Conservation (phyloP, 2,797 vertebrate species). For the Peromyscus eremicus region DNA sequence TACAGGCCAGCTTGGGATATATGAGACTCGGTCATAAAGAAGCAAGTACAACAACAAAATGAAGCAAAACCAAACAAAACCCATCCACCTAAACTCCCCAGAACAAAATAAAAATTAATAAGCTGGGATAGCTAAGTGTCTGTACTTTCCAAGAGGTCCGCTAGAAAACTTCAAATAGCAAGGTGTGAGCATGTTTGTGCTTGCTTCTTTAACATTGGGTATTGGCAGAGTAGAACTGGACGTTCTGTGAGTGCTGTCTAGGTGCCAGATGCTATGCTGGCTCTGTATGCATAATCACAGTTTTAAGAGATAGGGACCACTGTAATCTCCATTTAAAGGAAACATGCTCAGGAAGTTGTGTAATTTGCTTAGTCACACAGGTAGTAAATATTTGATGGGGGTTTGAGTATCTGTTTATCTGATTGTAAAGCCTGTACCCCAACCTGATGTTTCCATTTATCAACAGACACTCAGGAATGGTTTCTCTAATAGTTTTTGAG, state of each 20-base stretch:
- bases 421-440: slow-evolving; percentile 45
- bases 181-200: neutral
- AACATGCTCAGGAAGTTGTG: slow-evolving; percentile 54
- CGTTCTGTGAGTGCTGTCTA: slow-evolving; percentile 52
- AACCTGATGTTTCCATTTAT: slow-evolving; percentile 61
- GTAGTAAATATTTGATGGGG: neutral
- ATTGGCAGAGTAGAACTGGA: neutral
- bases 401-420: slow-evolving; percentile 68
- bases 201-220: slow-evolving; percentile 37
- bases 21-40: neutral
- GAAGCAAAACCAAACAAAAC: neutral
- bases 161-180: slow-evolving; percentile 26
- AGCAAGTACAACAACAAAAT: neutral
- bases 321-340: slow-evolving; percentile 60
- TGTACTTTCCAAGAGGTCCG: slow-evolving; percentile 7
- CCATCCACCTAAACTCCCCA: neutral
- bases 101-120: neutral
- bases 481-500: slow-evolving; percentile 74
- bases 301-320: neutral
- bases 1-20: neutral
- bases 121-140: neutral
- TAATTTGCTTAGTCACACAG: slow-evolving; percentile 61
- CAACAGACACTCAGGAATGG: slow-evolving; percentile 52
- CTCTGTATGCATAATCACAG: neutral
- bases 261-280: neutral